Evolutionary conservation across 2,113 vertebrate species (phyloP).

Genomic region (Garra rufa): DNA sequence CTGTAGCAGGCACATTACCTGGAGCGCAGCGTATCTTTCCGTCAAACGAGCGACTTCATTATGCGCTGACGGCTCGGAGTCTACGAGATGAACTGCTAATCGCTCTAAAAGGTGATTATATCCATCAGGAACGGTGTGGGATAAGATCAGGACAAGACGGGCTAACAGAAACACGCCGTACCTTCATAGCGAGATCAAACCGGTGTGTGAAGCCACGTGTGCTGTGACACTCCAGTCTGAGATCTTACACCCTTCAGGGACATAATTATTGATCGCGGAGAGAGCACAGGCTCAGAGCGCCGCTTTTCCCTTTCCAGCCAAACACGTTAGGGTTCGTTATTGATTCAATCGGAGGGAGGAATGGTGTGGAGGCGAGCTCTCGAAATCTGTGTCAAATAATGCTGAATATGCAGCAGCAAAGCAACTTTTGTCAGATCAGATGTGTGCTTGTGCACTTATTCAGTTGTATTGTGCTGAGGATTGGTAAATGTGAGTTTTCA

Average conservation of each 20-base stretch:
- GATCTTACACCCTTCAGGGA: constrained; percentile 49
- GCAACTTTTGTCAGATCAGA: constrained; percentile 15
- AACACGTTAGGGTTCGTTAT: constrained; percentile 44
- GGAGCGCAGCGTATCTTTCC: constrained; percentile 11
- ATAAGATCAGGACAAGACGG: constrained; percentile 50
- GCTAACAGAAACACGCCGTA: constrained; percentile 52
- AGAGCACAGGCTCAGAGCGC: constrained; percentile 33
- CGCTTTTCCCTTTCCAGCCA: constrained; percentile 40
- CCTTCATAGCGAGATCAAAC: constrained; percentile 62
- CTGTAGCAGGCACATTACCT: constrained; percentile 8
- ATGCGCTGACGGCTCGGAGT: neutral
- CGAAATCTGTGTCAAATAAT: constrained; percentile 46
- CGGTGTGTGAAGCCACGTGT: constrained; percentile 45
- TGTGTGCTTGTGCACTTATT: neutral
- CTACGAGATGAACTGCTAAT: constrained; percentile 26
- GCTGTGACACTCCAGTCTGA: constrained; percentile 28
- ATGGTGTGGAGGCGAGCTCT: neutral
- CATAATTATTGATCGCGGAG: constrained; percentile 47
- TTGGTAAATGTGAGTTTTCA: neutral
- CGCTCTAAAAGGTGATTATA: constrained; percentile 59
- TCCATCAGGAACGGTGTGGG: constrained; percentile 56
- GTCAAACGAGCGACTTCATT: neutral
- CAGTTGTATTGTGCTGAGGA: neutral
- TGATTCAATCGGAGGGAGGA: constrained; percentile 43
- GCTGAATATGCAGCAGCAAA: constrained; percentile 28